A percentile compares a stretch with the other conserved stretches of the same genome.
Conservation (phyloP, 2,797 vertebrate species). For the Leuciscus waleckii region DNA sequence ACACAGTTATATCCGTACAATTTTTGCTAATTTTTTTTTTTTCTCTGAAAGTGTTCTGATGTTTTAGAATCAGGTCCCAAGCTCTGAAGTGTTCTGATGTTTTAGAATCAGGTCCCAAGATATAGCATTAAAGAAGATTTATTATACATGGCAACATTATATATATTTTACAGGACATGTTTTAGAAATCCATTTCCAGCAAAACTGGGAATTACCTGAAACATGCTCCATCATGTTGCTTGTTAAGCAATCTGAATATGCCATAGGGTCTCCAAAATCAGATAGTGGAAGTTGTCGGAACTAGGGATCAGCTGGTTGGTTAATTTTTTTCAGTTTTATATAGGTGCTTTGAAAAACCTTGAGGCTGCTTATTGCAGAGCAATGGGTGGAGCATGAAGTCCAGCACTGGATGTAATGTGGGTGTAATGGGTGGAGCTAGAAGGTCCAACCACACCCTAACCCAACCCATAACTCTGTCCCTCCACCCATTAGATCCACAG, state of each 20-base stretch:
- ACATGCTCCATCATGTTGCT: slow-evolving; percentile 22
- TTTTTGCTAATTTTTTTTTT: neutral
- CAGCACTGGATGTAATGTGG: neutral
- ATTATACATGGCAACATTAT: slow-evolving; percentile 44
- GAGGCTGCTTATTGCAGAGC: neutral
- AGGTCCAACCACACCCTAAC: neutral
- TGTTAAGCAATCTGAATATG: slow-evolving; percentile 10
- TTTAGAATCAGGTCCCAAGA: slow-evolving; percentile 27
- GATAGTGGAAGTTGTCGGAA: neutral
- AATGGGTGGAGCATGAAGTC: neutral
- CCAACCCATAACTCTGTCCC: neutral
- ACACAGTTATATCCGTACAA: neutral
- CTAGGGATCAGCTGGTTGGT: neutral
- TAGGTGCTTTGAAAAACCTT: slow-evolving; percentile 22
- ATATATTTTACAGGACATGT: neutral
- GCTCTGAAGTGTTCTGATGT: no score
- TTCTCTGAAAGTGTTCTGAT: no score
- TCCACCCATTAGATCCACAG: neutral
- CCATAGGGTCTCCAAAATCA: neutral
- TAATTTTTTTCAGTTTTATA: neutral
- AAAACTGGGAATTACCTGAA: slow-evolving; percentile 8
- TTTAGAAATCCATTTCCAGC: slow-evolving; percentile 21
- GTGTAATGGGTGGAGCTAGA: neutral
- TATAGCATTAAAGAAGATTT: slow-evolving; percentile 33
- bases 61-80: slow-evolving; percentile 22